Evolutionary conservation across 1,140 invertebrate genomes (phyloP).

Genomic region (Agrypnia vestita): DNA sequence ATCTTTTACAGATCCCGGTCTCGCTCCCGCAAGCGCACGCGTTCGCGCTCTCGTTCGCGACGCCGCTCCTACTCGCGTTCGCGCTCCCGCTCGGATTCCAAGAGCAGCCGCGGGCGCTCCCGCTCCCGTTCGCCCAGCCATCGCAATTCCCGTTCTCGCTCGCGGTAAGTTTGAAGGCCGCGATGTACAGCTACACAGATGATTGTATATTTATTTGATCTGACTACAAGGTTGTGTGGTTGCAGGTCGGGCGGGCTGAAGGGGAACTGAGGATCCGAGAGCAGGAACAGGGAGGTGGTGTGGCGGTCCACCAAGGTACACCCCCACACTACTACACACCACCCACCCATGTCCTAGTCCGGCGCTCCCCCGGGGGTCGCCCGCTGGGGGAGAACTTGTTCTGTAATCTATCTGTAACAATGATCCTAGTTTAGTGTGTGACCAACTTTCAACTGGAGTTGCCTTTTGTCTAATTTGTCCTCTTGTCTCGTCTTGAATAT

Average conservation of each 20-base stretch:
- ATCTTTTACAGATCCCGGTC: conserved; percentile 63
- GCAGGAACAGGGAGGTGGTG: conserved; percentile 8
- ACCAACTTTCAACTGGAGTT: conserved; percentile 27
- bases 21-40: conserved; percentile 64
- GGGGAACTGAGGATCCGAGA: conserved; percentile 32
- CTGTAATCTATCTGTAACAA: neutral
- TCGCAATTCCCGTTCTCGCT: conserved; percentile 68
- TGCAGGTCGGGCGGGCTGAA: conserved; percentile 40
- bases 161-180: conserved; percentile 25
- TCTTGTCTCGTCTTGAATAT: conserved; percentile 3
- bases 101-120: conserved; percentile 69
- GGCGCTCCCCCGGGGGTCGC: neutral
- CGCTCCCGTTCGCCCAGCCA: conserved; percentile 65
- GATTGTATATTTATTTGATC: no score
- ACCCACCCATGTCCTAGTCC: conserved; percentile 4
- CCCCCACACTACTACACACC: neutral
- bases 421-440: conserved; percentile 4
- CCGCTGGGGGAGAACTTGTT: neutral
- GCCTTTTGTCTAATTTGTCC: conserved; percentile 24
- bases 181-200: neutral
- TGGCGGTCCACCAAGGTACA: conserved; percentile 20
- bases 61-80: conserved; percentile 60
- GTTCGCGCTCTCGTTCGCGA: conserved; percentile 66
- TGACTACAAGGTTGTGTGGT: neutral
- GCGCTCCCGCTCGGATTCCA: conserved; percentile 68